Base-by-base conservation (phyloP, 1,140 invertebrate species). In the Brachionus rubens region DNA sequence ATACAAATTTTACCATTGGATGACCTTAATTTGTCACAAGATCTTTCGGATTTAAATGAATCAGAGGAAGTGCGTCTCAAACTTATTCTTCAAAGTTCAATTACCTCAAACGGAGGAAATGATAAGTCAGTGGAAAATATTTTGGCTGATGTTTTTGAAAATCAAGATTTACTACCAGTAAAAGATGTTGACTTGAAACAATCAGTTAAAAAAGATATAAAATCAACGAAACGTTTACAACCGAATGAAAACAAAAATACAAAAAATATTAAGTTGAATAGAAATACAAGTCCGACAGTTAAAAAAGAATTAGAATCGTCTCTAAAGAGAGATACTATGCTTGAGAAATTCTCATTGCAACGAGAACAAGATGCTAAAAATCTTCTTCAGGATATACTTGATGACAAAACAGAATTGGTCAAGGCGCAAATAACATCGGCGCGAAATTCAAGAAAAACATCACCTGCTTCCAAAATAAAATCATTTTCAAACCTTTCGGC, bases 301-400 rank as follows among this genome's bases (percentile, higher is more conserved):
- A 70, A 24, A 33, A 47, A 24, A 2, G 65, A 70, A 36, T 46
- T 19, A 7, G 40, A 70, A 46, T 26, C 28, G 40, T 26, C 2
- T 30, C n/a, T 28, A 47, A 70, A 36, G 46, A 48, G 68, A 72
- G 68, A 40, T 6, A 12, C 7, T 6, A 48, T 72, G 30, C 36
- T 12, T 0, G 68, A 72, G 50, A 72, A 72, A n/a, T 65, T 43
- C 24, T 9, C 36, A 12, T 24, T 26, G 43, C 41, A 43, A 7
- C 40, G 68, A 50, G 68, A 54, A 48, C 5, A 72, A 50, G 46
- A 72, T n/a, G 68, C 68, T 3, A 21, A 48, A 33, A 48, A 48
- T 48, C 28, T 72, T 4, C 19, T 72, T n/a, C 30, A 72, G 12
- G 68, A 72, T 7, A 46, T 70, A 26, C 14, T 70, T 4, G 16